Evolutionary conservation across 2,113 vertebrate species (phyloP), one percentile per base, ranked within the genome.

Genomic region (Lagenorhynchus albirostris): DNA sequence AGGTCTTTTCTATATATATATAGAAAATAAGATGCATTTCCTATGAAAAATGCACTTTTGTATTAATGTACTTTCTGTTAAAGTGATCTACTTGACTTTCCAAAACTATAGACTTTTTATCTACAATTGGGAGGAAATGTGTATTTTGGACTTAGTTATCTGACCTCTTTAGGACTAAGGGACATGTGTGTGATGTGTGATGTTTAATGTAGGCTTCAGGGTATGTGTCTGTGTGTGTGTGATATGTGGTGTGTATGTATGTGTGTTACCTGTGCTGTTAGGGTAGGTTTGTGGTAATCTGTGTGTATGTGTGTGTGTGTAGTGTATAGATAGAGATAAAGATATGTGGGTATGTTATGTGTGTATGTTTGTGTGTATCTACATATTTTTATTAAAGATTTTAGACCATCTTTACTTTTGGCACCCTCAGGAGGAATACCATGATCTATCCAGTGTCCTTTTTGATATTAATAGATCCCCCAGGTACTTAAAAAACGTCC

Each of bases 401-500:
- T 95, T 83, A 12, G 26, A 21, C 10, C 21, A 0, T 29, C 2
- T 82, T 96, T 65, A 18, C 3, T 62, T n/a, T 29, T 4, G 71
- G 0, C 8, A 58, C 13, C 41, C 74, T 83, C 70, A 60, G 68
- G 55, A 82, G 47, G 41, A 89, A 92, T 44, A 41, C 23, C 47
- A 38, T 65, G 12, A 23, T 84, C 83, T 21, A 89, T 60, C 15
- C 29, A 50, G 36, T 68, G 29, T 89, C 38, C n/a, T 80, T 92
- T 93, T 71, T 79, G 14, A 79, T 97, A 81, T 67, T 97, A 93
- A 94, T 91, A 95, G 62, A 53, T 84, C 26, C 36, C 44, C 29
- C 8, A 91, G 73, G 36, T 74, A 91, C 38, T 82, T 93, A 82
- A 9, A 95, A 93, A 95, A 80, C 79, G 23, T 47, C 44, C 70